Evolutionary conservation across 2,888 invertebrate species (phyloP), one percentile per base, ranked within the genome.

Genomic region (Leptarthrus brevirostris): DNA sequence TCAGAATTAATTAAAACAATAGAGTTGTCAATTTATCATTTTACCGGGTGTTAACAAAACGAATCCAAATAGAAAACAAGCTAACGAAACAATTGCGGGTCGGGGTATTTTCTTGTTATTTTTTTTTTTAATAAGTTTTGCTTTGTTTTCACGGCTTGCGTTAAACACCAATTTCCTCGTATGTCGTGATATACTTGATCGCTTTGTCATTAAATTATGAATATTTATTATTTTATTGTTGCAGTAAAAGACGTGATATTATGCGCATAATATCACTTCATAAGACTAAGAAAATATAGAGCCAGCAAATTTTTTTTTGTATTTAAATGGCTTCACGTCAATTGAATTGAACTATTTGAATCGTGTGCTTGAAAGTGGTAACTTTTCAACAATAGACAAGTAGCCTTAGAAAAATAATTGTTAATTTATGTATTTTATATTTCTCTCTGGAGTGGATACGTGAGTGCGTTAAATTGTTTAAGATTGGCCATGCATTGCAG

Each of bases 1-100:
- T 70, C 53, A 70, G 52, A 70, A 70, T 70, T 70, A 70, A 70
- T 70, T 70, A 70, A 70, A 70, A 36, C 52, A 70, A 70, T 70
- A 34, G 36, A 70, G 34, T 22, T 53, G 52, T 70, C 70, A 34
- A 70, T 52, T 52, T 70, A 70, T 70, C 34, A 30, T 52, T 49
- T 34, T 69, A 58, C 22, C 58, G 36, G 24, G 12, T 36, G 58
- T 58, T 58, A 58, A 58, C 58, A 58, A 58, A 58, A 58, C 58
- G 36, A 18, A 58, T 30, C 36, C 12, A 36, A 36, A 34, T n/a
- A 36, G 16, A 14, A 26, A 56, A 56, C 14, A 16, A 58, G 10
- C 14, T 12, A 8, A 40, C 3, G 12, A 40, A 6, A 18, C 36
- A 58, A 30, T 56, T 16, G 36, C 34, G 36, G 36, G 16, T 12